Evolutionary conservation across 2,888 invertebrate genomes (phyloP).

Genomic region (Linnaemya vulpina): DNA sequence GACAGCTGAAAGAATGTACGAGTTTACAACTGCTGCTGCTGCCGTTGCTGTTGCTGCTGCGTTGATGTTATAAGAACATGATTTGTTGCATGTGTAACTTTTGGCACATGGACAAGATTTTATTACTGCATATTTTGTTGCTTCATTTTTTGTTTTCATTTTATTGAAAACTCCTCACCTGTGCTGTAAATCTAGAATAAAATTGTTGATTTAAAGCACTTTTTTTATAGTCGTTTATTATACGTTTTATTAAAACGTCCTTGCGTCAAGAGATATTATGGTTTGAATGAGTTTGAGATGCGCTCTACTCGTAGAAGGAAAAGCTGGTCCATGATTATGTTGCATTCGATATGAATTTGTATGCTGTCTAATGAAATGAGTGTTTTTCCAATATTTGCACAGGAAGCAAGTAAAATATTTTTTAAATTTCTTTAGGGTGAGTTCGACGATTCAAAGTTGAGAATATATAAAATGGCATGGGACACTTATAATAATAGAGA

Average conservation of each 20-base stretch:
- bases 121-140: constrained; percentile 32
- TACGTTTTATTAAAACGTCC: constrained; percentile 41
- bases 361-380: background rate
- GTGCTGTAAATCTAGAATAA: constrained; percentile 27
- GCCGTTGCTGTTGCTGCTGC: constrained; percentile 1
- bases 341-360: background rate
- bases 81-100: constrained; percentile 66
- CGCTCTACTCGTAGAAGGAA: constrained; percentile 2
- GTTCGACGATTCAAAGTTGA: too few relatives aligned
- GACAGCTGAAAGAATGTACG: constrained; percentile 46
- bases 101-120: constrained; percentile 67
- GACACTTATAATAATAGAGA: too few relatives aligned
- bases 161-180: background rate
- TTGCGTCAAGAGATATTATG: constrained; percentile 25
- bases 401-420: too few relatives aligned
- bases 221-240: constrained; percentile 34
- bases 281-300: background rate
- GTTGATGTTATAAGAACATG: constrained; percentile 61
- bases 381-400: too few relatives aligned
- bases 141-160: constrained; percentile 1
- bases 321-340: background rate
- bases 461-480: too few relatives aligned
- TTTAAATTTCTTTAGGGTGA: too few relatives aligned
- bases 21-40: constrained; percentile 19
- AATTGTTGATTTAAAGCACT: constrained; percentile 33